These are phyloP conservation scores for Megaleporinus macrocephalus DNA, from an alignment of 2,113 vertebrate genomes.

Conservation along the genomic window DNA sequence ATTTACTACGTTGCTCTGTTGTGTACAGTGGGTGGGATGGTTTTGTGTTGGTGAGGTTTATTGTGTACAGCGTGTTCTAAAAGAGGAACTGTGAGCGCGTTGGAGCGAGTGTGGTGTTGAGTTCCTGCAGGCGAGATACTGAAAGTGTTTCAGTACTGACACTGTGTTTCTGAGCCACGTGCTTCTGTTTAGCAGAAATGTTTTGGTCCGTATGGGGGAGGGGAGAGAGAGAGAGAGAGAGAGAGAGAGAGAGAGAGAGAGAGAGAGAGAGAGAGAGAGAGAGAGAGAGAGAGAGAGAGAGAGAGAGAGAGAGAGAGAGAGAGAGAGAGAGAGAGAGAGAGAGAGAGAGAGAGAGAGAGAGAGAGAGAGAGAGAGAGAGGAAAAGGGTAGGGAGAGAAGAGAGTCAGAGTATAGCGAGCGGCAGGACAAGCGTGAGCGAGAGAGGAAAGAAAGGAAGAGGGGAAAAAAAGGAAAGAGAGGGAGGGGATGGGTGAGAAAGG, in stretches of 20 bases:
- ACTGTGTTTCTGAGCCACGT: slow-evolving; percentile 6
- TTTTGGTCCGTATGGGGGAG: slow-evolving; percentile 59
- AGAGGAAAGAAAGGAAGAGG: too few species aligned
- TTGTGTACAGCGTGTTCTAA: not conserved
- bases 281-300: too few species aligned
- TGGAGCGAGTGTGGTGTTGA: not conserved
- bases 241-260: slow-evolving; percentile 57
- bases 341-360: too few species aligned
- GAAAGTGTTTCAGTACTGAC: not conserved
- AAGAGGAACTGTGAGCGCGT: not conserved
- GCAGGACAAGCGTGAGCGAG: not conserved
- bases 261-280: too few species aligned
- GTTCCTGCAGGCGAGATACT: not conserved
- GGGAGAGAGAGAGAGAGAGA: slow-evolving; percentile 17
- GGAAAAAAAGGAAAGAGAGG: slow-evolving; percentile 8
- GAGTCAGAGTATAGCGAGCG: not conserved
- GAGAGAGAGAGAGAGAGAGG: slow-evolving; percentile 52
- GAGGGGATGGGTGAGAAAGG: slow-evolving; percentile 28
- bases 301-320: too few species aligned
- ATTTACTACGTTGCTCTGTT: too few species aligned
- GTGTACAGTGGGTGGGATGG: too few species aligned
- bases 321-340: too few species aligned
- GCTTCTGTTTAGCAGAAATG: slow-evolving; percentile 39
- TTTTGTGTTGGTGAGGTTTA: too few species aligned
- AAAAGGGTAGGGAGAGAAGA: slow-evolving; percentile 60